Evolutionary conservation across 2,113 vertebrate species (phyloP).

Genomic region (Apistogramma diplotaenia): DNA sequence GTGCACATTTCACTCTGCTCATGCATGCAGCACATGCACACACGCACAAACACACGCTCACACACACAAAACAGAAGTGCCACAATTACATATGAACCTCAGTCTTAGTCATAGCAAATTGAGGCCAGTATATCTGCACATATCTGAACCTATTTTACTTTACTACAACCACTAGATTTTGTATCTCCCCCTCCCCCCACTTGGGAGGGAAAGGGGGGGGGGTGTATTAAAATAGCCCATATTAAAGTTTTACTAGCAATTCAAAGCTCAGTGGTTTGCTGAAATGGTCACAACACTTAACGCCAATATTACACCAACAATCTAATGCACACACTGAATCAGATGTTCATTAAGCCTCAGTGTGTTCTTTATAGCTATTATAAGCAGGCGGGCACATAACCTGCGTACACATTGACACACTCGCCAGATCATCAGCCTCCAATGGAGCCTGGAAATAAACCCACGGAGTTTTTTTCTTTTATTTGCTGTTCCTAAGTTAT

Average conservation of each 20-base stretch:
- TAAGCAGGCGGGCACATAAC: background rate
- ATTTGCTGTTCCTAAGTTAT: conserved; percentile 30
- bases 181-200: background rate
- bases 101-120: background rate
- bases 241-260: background rate
- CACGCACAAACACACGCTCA: conserved; percentile 3
- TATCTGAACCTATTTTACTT: too few species aligned
- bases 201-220: too few species aligned
- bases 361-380: background rate
- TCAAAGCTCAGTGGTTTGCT: background rate
- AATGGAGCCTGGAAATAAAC: background rate
- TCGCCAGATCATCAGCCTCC: conserved; percentile 20
- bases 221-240: background rate
- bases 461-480: conserved; percentile 20
- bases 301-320: background rate
- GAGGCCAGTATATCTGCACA: background rate
- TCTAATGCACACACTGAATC: background rate
- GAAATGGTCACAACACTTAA: background rate
- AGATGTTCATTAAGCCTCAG: background rate
- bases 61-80: background rate
- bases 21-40: background rate
- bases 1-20: conserved; percentile 25
- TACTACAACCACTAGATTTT: background rate
- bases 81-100: background rate
- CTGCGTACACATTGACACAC: background rate